Percentiles rank a stretch among this genome's conserved stretches.
Conservation (phyloP, 2,797 vertebrate species). For the Phylloscopus collybita region DNA sequence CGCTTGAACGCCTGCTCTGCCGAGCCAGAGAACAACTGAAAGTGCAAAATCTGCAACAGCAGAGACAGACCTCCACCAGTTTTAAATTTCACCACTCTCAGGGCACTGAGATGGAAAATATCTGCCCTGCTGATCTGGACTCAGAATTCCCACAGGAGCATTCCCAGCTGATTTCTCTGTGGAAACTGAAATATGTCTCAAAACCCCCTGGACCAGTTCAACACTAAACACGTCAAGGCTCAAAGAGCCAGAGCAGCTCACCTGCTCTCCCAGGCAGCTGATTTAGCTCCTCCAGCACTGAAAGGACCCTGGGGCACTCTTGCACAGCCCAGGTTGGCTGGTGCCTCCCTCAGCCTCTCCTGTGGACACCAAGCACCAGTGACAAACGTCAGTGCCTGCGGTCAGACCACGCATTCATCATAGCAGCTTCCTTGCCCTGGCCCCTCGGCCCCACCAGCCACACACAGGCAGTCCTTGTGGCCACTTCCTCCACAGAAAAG, state of each 20-base stretch:
- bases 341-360: not conserved
- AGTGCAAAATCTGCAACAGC: not conserved
- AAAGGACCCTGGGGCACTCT: not conserved
- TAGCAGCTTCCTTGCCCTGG: not conserved
- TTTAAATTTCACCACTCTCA: not conserved
- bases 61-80: not conserved
- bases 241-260: not conserved
- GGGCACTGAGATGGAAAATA: not conserved
- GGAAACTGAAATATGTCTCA: not conserved
- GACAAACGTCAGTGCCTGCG: not conserved
- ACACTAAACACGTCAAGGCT: not conserved
- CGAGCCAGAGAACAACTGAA: not conserved
- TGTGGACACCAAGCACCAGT: not conserved
- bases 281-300: not conserved
- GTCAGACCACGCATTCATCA: fast-evolving
- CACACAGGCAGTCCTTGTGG: not conserved
- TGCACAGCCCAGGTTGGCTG: not conserved
- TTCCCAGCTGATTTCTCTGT: not conserved
- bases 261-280: not conserved
- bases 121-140: not conserved
- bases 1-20: fast-evolving
- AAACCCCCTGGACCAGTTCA: not conserved
- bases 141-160: not conserved
- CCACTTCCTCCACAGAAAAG: not conserved
- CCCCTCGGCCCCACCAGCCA: not conserved